phyloP scores from a whole-genome alignment of 64 coral and sea anemone genomes.

The Stichodactyla mertensii region DNA sequence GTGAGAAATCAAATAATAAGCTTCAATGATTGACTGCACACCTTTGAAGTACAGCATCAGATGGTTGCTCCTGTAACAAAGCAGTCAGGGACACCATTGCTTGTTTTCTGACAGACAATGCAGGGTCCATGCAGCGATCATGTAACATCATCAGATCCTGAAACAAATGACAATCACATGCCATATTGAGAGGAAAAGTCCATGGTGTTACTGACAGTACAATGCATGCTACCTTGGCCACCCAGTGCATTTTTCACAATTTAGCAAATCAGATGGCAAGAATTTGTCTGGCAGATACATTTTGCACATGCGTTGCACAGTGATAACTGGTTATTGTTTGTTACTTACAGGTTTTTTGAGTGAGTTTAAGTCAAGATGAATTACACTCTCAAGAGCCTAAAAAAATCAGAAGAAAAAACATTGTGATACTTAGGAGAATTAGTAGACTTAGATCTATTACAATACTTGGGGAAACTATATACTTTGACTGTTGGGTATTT shows the following conservation, averaged over 20 bases:
- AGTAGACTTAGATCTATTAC: too few species aligned
- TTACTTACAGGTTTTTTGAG: conserved; percentile 62
- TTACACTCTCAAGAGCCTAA: conserved; percentile 83
- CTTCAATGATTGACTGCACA: background rate
- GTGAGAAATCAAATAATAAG: background rate
- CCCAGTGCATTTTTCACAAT: too few species aligned
- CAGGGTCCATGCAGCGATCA: conserved; percentile 91
- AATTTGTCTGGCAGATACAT: too few species aligned
- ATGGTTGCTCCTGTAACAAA: conserved; percentile 8
- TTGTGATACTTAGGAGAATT: too few species aligned
- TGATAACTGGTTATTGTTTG: background rate
- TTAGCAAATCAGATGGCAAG: too few species aligned
- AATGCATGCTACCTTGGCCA: too few species aligned
- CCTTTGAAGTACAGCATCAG: conserved; percentile 9
- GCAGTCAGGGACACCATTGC: conserved; percentile 70
- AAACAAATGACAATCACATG: background rate
- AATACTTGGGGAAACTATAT: too few species aligned
- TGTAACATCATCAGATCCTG: conserved; percentile 81
- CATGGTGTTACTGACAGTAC: background rate
- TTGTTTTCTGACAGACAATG: conserved; percentile 88
- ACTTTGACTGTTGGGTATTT: too few species aligned
- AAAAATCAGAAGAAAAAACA: background rate
- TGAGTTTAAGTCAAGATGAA: conserved; percentile 58
- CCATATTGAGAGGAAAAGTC: background rate
- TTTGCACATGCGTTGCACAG: too few species aligned